Base-by-base conservation (phyloP, 2,888 invertebrate species). In the Noctua fimbriata region DNA sequence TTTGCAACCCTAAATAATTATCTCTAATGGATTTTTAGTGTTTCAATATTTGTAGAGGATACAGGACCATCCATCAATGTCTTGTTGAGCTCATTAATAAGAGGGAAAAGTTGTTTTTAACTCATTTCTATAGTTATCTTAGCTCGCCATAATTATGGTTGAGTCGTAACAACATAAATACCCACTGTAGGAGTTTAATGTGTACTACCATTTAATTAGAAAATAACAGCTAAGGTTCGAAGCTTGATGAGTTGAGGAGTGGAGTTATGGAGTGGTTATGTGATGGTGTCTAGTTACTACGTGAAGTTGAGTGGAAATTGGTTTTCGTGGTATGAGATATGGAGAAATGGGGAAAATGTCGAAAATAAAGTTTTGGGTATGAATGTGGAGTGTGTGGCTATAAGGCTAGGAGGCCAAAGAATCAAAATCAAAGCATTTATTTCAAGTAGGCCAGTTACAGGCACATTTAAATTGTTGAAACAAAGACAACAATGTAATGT, bases 121-220 rank as follows among this genome's bases (percentile, higher is more conserved):
- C 69, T 74, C 60, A 52, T 63, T 72, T 71, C 69, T 82, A 74
- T 82, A 73, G 72, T 72, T 86, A 78, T 73, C 69, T 69, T 32
- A 58, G 47, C n/a, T 69, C 66, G 36, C 71, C 32, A 69, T 89
- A 79, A 87, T 88, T 79, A 79, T 44, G 36, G 71, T 24, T 63
- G 58, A 63, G 76, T 60, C 78, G 52, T 81, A 87, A 84, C 82
- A 81, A 84, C 79, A 74, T 89, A 84, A 88, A 88, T 77, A 60
- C 58, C 14, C 0, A 84, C 79, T 67, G 55, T n/a, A 12, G 55
- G 55, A 70, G 69, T 79, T 79, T 71, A 83, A 83, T 81, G 65
- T 73, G 74, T 82, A 87, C 83, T 89, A 82, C 79, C 82, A 78
- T 82, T 87, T 87, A 85, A 84, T 87, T 79, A 80, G 87, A 82